Percentiles rank a stretch among this genome's conserved stretches.
Evolutionary conservation across 2,888 invertebrate genomes (phyloP).

Genomic region (Apodemia mormo): DNA sequence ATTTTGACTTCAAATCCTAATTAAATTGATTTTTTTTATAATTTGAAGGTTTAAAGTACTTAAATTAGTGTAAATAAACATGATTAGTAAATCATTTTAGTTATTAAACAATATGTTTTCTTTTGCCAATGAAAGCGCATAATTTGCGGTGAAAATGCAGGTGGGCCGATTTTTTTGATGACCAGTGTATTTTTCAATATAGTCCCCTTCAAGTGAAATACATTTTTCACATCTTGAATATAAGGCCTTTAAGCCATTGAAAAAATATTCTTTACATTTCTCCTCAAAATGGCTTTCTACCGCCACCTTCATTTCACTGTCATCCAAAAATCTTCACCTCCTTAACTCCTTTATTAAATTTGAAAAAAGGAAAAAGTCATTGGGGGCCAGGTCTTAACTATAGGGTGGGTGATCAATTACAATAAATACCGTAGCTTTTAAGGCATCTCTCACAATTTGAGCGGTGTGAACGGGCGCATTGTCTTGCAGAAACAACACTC

Average conservation of each 20-base stretch:
- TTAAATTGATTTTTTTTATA: too few relatives aligned
- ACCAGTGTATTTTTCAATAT: neutral
- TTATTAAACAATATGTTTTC: too few relatives aligned
- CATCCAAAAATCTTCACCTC: neutral
- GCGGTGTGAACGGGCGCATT: slow-evolving; percentile 28
- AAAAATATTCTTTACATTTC: neutral
- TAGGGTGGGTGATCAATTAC: slow-evolving; percentile 25
- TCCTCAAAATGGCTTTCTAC: neutral
- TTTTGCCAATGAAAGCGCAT: too few relatives aligned
- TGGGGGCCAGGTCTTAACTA: slow-evolving; percentile 16
- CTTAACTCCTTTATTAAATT: neutral
- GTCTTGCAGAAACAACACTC: slow-evolving; percentile 25
- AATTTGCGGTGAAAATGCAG: too few relatives aligned
- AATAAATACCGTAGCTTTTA: slow-evolving; percentile 22
- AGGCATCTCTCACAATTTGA: slow-evolving; percentile 23
- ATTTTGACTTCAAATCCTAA: too few relatives aligned
- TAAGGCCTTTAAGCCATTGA: neutral
- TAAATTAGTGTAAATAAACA: too few relatives aligned
- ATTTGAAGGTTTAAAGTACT: too few relatives aligned
- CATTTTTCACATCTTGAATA: neutral
- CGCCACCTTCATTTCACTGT: neutral
- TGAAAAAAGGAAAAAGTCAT: neutral
- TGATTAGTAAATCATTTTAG: too few relatives aligned
- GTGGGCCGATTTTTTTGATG: too few relatives aligned
- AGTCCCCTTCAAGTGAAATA: neutral